Base-by-base conservation (phyloP, 1,140 invertebrate genomes). In the Tribolium madens region DNA sequence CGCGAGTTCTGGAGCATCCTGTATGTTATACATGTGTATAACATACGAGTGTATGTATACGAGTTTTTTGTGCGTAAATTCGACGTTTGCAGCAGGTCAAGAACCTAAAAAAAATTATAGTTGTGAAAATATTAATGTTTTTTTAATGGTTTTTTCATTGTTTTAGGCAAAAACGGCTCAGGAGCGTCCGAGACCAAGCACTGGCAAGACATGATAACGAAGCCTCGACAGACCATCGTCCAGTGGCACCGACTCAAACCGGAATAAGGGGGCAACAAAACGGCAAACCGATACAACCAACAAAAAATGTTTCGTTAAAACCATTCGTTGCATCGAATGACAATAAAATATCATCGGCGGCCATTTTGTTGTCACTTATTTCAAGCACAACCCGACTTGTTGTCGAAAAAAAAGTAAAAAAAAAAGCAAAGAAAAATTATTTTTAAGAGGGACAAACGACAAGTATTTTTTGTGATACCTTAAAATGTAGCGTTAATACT, bases 151-250 rank as follows among this genome's bases (percentile, higher is more conserved):
- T 42, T 4, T 42, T 0, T 42, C 36, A 9, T 18, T 18, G 6
- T 73, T 91, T 90, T 88, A 95, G 95, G 95, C 50, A 96, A 96
- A 88, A 96, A 95, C 81, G 95, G 95, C 12, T 96, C 94, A 14
- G 95, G 96, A 3, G 95, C 95, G 6, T 93, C 93, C 9, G 96
- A 97, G 85, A 96, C 96, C 0, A 97, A 97, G 86, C 96, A 97
- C 84, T 97, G 95, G 95, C 94, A 96, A 83, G 96, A 98, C 84
- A 98, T 98, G 96, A 96, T 98, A 75, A 96, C 95, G 33, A 98
- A 97, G 84, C 96, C 96, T 1, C 88, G 96, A 76, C 95, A 97
- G 87, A 96, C 94, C 72, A 95, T 97, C 76, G 94, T 96, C 4
- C 94, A 96, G 82, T 97, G 95, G 95, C 96, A 98, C 86, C 91